Evolutionary conservation across 2,888 invertebrate species (phyloP), one percentile per base, ranked within the genome.

Genomic region (Scelioninae gen. 1): DNA sequence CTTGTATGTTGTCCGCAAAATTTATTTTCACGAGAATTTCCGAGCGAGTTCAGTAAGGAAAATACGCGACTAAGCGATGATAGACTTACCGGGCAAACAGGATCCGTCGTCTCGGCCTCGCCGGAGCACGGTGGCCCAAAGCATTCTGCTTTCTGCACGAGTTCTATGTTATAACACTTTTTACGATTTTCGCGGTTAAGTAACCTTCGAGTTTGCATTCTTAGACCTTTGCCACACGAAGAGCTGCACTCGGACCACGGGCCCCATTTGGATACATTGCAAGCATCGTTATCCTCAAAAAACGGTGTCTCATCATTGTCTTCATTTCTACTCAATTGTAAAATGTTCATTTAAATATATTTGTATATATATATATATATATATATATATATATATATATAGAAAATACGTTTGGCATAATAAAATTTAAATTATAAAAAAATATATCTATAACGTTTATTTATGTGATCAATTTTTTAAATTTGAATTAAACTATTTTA

Each of bases 241-340:
- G 95, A 96, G 0, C 97, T 97, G 92, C 98, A 98, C 87, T 97
- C 96, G 51, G 96, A 96, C 97, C 97, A 97, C 13, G 93, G 92
- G 13, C 95, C 94, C 97, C 97, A 97, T 65, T 94, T 94, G 0
- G 94, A 94, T 0, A 95, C 95, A 47, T 93, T 93, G 91, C 97
- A 97, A 83, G 95, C 90, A 1, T 93, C 94, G 45, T 93, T 86
- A 80, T 90, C 88, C 34, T 81, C 86, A 68, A 91, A 88, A 49
- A 88, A 89, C 4, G 89, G 87, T 72, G 92, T 93, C 16, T 89
- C 90, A 15, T 87, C 82, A 5, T 91, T 92, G 51, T 93, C 93
- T 69, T 86, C 84, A 0, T 84, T 85, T 7, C 88, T 88, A 34
- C 15, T 51, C 11, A 16, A 23, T 23, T 23, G 16, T 49, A 43